These are phyloP conservation scores for Buphagus erythrorhynchus DNA, from an alignment of 2,797 vertebrate species.

Conservation along the genomic window DNA sequence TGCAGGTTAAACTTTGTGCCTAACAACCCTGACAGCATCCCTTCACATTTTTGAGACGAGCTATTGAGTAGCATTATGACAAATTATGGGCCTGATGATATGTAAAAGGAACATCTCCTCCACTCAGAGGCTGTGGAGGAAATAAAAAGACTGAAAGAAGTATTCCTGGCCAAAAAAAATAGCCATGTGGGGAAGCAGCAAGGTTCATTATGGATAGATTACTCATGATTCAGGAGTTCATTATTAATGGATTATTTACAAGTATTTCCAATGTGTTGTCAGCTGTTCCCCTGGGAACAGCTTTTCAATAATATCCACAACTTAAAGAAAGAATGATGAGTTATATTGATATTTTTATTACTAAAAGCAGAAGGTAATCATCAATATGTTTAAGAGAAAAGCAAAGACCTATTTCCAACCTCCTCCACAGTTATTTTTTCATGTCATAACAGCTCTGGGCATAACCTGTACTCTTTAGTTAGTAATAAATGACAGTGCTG, in stretches of 20 bases:
- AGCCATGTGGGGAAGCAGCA: not conserved
- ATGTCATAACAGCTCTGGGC: not conserved
- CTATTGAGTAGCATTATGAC: constrained; percentile 40
- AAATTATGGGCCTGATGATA: constrained; percentile 54
- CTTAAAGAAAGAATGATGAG: not conserved
- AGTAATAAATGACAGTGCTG: not conserved
- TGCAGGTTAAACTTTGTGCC: constrained; percentile 29
- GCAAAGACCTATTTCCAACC: not conserved
- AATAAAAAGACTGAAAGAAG: constrained; percentile 35
- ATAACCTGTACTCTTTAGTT: not conserved
- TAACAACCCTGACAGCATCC: not conserved
- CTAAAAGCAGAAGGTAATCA: not conserved
- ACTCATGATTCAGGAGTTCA: not conserved
- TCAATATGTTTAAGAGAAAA: not conserved
- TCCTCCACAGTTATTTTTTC: not conserved
- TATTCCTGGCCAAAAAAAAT: not conserved
- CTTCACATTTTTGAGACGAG: constrained; percentile 19
- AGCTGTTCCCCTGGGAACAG: not conserved
- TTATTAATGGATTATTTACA: not conserved
- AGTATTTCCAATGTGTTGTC: not conserved
- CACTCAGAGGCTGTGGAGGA: constrained; percentile 9
- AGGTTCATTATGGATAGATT: not conserved
- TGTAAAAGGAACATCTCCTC: constrained; percentile 29
- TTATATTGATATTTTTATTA: not conserved
- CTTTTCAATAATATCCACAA: not conserved